Evolutionary conservation across 2,113 vertebrate species (phyloP), one percentile per base, ranked within the genome.

Genomic region (Muscicapa adusta): DNA sequence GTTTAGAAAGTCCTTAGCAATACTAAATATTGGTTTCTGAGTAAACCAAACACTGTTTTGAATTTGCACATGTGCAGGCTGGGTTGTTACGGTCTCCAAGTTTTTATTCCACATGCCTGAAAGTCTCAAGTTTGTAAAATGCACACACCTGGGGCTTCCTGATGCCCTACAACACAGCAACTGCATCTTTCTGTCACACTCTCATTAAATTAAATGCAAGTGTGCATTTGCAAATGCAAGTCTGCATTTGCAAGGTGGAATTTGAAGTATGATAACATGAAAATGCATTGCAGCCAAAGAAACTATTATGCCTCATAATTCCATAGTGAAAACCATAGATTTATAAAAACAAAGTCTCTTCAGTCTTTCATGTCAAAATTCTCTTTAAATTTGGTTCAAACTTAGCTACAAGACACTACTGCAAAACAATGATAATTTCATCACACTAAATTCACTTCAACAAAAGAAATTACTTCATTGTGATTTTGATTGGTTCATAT

Each of bases 401-500:
- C 56, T 57, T 11, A 34, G 17, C 29, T 62, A 40, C 12, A 60
- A 51, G 34, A 38, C 43, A 14, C 20, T 34, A 26, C 9, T 19
- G 14, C 31, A 57, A 51, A 89, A 24, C 25, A 42, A 15, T 34
- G 19, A 24, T 10, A 3, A 54, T 65, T 72, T 54, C 26, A 65
- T 51, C 31, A 8, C 17, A 6, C 14, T 45, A 36, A 48, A 84
- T 77, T 75, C 6, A 47, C 29, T 88, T 76, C 9, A 61, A 7
- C 22, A 75, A 28, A 31, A 67, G 19, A 6, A 26, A 28, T 5
- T 6, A 81, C 9, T 38, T 62, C 62, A 92, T 29, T 18, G 38
- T 2, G 0, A 8, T 14, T 67, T 16, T 0, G 0, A 24, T 23
- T 26, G 3, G 7, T 45, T 82, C 4, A 1, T 36, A 15, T 14